A percentile compares a stretch with the other conserved stretches of the same genome.
These are phyloP conservation scores for Trematomus bernacchii DNA, from an alignment of 2,797 vertebrate species.

Conservation along the genomic window DNA sequence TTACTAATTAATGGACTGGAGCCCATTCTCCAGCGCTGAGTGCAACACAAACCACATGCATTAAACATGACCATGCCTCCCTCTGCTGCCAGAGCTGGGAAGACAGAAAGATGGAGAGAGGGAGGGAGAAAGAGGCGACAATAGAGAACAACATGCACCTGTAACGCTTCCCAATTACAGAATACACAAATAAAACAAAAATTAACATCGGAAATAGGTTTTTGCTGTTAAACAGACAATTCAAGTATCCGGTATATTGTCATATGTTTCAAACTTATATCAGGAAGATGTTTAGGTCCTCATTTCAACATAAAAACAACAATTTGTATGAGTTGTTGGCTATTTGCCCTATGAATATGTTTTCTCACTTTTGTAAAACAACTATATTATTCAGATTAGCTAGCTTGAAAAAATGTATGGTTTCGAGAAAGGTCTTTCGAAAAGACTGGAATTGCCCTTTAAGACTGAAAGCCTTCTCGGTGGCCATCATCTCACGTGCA, in stretches of 20 bases:
- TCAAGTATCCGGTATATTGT: neutral
- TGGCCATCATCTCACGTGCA: constrained; percentile 55
- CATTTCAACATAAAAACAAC: neutral
- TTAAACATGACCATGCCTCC: constrained; percentile 84
- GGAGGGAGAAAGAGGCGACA: constrained; percentile 25
- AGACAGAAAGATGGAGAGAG: constrained; percentile 64
- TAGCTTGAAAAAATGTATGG: constrained; percentile 37
- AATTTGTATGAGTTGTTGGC: neutral
- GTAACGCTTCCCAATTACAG: constrained; percentile 33
- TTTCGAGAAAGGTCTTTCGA: constrained; percentile 53
- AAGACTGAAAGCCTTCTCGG: constrained; percentile 76
- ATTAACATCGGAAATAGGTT: neutral
- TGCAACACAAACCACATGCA: constrained; percentile 85
- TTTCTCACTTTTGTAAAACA: constrained; percentile 17
- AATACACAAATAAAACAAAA: constrained; percentile 13
- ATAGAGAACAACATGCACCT: constrained; percentile 16
- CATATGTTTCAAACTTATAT: neutral
- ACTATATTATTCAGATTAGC: constrained; percentile 24
- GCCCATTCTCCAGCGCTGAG: constrained; percentile 79
- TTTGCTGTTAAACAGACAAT: neutral
- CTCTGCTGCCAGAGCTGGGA: constrained; percentile 63
- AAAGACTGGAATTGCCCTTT: constrained; percentile 73
- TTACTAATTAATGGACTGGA: constrained; percentile 88
- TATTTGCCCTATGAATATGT: neutral
- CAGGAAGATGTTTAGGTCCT: neutral